Base-by-base conservation (phyloP, 2,888 invertebrate species). In the Mycalesis mineus region DNA sequence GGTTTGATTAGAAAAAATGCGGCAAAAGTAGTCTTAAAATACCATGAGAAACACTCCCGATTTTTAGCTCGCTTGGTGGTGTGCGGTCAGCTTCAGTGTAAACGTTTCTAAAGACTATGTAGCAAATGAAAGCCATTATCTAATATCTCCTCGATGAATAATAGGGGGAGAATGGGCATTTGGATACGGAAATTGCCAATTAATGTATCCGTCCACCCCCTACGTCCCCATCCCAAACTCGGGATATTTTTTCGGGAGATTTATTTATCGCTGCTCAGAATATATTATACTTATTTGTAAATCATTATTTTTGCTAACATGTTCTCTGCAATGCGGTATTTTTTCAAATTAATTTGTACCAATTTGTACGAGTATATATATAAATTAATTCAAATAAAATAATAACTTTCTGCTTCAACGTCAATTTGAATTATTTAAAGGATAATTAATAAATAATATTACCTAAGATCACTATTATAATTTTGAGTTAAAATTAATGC, bases 181-280 rank as follows among this genome's bases (percentile, higher is more conserved):
- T 67, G 70, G 68, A 66, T 67, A 65, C 70, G 82, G 82, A 82
- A 80, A 84, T 84, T 79, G 82, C 76, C 82, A 84, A 84, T 84
- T 84, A 83, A 80, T 80, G 77, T 77, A 73, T 75, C 73, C 72
- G 69, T 67, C 64, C 63, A 50, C 59, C 61, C 69, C 65, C 68
- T n/a, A 69, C 58, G 64, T 51, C 53, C 53, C 54, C 62, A 62
- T 56, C 66, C 60, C 71, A 68, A 31, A 15, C 69, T 68, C 62
- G 65, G 70, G 70, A 72, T 74, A 72, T 72, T 74, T 71, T 67
- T 68, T 62, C 60, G 63, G 61, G 67, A 75, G 75, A 80, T 79
- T 78, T 79, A 79, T 77, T 73, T 71, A 69, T 71, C 9, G 29
- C 39, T 15, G 69, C 72, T 68, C 72, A 73, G 77, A 76, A 79